Conservation (phyloP, 2,797 vertebrate genomes). For the Arnoldichthys spilopterus region DNA sequence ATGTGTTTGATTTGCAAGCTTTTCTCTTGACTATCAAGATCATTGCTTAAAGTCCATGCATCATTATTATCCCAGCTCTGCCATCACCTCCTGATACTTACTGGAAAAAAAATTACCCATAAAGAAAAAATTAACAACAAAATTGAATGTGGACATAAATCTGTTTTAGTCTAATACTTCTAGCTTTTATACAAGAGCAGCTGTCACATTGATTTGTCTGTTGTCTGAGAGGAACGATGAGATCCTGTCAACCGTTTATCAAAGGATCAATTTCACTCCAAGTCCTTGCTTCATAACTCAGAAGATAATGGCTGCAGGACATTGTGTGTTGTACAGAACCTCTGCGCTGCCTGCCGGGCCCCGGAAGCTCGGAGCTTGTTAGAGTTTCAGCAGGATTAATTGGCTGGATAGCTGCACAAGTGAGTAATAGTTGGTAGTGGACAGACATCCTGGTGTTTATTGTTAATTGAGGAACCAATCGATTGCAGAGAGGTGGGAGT, state of each 20-base stretch:
- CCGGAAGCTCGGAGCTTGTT: slow-evolving; percentile 53
- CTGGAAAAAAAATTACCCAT: neutral
- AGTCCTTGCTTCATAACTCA: slow-evolving; percentile 54
- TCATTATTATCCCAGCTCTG: slow-evolving; percentile 36
- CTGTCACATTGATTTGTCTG: slow-evolving; percentile 56
- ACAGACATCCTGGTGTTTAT: slow-evolving; percentile 56
- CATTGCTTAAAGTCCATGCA: slow-evolving; percentile 17
- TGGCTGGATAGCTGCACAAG: slow-evolving; percentile 52
- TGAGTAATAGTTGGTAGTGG: slow-evolving; percentile 50
- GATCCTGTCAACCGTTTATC: slow-evolving; percentile 50
- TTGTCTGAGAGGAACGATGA: slow-evolving; percentile 53
- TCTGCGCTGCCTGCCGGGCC: slow-evolving; percentile 23
- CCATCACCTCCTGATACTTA: slow-evolving; percentile 30
- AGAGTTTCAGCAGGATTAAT: slow-evolving; percentile 57
- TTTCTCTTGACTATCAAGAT: slow-evolving; percentile 40
- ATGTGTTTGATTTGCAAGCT: slow-evolving; percentile 45
- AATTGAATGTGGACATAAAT: slow-evolving; percentile 16
- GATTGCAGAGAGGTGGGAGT: slow-evolving; percentile 45
- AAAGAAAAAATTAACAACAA: slow-evolving; percentile 16
- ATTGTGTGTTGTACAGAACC: slow-evolving; percentile 15
- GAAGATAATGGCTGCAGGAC: slow-evolving; percentile 51
- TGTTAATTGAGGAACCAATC: slow-evolving; percentile 59
- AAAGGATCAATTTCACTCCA: slow-evolving; percentile 55
- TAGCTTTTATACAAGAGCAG: slow-evolving; percentile 36
- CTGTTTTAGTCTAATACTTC: slow-evolving; percentile 31